These are phyloP conservation scores for Labeo catla DNA, from an alignment of 2,113 vertebrate species.

Conservation along the genomic window DNA sequence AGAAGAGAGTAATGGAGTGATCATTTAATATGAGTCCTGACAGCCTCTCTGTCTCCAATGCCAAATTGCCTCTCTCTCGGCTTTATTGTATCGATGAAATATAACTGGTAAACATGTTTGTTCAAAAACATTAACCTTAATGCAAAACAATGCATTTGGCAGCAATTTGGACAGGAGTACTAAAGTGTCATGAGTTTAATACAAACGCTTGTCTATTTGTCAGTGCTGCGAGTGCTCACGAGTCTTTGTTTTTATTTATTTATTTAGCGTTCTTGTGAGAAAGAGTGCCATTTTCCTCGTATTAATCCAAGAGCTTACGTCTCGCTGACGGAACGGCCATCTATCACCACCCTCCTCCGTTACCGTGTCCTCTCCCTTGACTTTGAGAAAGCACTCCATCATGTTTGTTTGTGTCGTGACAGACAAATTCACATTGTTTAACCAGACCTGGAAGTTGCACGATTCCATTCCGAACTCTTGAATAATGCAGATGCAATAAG, in stretches of 20 bases:
- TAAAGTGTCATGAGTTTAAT: slow-evolving; percentile 69
- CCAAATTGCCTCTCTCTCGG: slow-evolving; percentile 50
- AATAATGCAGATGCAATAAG: slow-evolving; percentile 54
- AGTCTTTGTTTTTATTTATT: slow-evolving; percentile 54
- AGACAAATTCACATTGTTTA: slow-evolving; percentile 70
- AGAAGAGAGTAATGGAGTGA: slow-evolving; percentile 41
- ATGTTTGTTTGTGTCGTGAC: slow-evolving; percentile 79
- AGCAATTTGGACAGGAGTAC: slow-evolving; percentile 70
- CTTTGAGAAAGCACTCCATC: slow-evolving; percentile 79
- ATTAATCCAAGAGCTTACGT: slow-evolving; percentile 72
- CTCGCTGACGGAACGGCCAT: slow-evolving; percentile 67
- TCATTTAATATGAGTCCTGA: slow-evolving; percentile 44
- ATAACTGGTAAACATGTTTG: slow-evolving; percentile 65
- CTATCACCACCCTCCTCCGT: slow-evolving; percentile 71
- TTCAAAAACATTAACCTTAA: slow-evolving; percentile 71
- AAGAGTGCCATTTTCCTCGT: slow-evolving; percentile 74
- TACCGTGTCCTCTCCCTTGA: slow-evolving; percentile 73
- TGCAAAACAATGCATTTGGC: slow-evolving; percentile 75
- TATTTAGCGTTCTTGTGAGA: slow-evolving; percentile 52
- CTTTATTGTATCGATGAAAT: slow-evolving; percentile 68
- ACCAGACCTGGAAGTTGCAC: slow-evolving; percentile 37
- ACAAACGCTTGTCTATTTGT: slow-evolving; percentile 75
- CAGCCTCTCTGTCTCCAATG: slow-evolving; percentile 37
- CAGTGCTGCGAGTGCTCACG: slow-evolving; percentile 64
- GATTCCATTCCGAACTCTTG: slow-evolving; percentile 41